phyloP scores from a whole-genome alignment of 1,140 invertebrate species.

The Bathynomus jamesi region DNA sequence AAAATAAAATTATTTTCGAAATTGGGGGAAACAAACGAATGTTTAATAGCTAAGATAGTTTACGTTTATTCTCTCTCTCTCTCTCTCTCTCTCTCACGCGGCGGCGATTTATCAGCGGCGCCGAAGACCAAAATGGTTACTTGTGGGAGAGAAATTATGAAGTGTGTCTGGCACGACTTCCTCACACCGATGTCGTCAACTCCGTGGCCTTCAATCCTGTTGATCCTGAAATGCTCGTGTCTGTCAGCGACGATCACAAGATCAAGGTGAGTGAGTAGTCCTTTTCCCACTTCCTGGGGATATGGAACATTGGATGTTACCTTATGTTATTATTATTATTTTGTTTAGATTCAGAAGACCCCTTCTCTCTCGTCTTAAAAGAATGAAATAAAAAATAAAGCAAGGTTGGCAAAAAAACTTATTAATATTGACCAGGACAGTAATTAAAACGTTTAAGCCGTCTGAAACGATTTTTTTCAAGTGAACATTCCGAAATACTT shows the following conservation, averaged over 20 bases:
- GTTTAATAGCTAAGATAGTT: too few species aligned
- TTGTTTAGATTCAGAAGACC: neutral
- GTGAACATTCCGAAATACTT: too few species aligned
- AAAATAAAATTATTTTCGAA: too few species aligned
- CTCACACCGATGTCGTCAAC: slow-evolving; percentile 75
- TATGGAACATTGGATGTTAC: neutral
- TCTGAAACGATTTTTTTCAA: too few species aligned
- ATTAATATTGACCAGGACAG: neutral
- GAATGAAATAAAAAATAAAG: neutral
- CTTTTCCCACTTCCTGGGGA: neutral
- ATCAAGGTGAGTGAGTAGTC: slow-evolving; percentile 59
- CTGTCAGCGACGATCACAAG: slow-evolving; percentile 75
- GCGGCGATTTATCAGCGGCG: slow-evolving; percentile 69
- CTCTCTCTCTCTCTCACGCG: too few species aligned
- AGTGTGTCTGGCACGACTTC: slow-evolving; percentile 64
- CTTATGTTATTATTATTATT: neutral
- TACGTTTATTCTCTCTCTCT: too few species aligned
- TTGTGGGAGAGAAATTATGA: slow-evolving; percentile 82
- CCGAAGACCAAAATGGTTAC: slow-evolving; percentile 77
- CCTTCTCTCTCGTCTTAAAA: too few species aligned
- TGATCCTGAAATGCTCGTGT: slow-evolving; percentile 73
- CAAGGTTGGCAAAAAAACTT: neutral
- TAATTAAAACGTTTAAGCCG: too few species aligned
- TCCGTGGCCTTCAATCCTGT: slow-evolving; percentile 77
- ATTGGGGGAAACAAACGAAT: too few species aligned